Evolutionary conservation across 2,113 vertebrate species (phyloP), one percentile per base, ranked within the genome.

Genomic region (Paradoxurus hermaphroditus): DNA sequence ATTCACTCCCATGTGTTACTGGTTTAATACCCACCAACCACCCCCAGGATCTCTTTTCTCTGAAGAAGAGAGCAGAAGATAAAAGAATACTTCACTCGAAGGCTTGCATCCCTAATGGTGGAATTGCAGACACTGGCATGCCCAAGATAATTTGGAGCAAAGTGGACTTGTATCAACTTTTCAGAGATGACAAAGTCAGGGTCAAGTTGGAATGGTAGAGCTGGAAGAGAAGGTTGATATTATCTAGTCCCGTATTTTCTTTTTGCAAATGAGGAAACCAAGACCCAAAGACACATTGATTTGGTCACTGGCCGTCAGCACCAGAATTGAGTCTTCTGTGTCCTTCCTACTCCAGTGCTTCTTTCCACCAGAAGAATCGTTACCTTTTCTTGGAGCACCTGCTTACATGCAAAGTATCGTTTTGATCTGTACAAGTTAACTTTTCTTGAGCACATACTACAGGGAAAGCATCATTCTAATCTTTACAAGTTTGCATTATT

Each of bases 241-340:
- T 5, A 44, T 39, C 44, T 70, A 27, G 39, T 21, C 5, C 16
- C 7, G 27, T 13, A 36, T 77, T 18, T 79, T 77, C 18, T 31
- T 97, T 81, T 78, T 89, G 86, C 25, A 75, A 18, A 31, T 3
- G 16, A 94, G n/a, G 83, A 97, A 85, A 65, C 83, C 90, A 29
- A 65, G 36, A 7, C 63, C 63, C 56, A 77, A 67, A 82, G 34
- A 53, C 9, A 10, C 36, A 15, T 59, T 72, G 11, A 49, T 21
- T 34, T 29, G 63, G 36, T 63, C 29, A 39, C 15, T 13, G 41
- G 49, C 19, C 25, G 39, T 84, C 34, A 4, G 14, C 27, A 49
- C 65, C 49, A 59, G 86, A 67, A 59, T 8, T 7, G 9, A 27
- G 8, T 82, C 49, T 88, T 73, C 46, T 87, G 21, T 53, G 44